Evolutionary conservation across 92 coral and sea anemone species (phyloP), one percentile per base, ranked within the genome.

Genomic region (Actinernus sp.): DNA sequence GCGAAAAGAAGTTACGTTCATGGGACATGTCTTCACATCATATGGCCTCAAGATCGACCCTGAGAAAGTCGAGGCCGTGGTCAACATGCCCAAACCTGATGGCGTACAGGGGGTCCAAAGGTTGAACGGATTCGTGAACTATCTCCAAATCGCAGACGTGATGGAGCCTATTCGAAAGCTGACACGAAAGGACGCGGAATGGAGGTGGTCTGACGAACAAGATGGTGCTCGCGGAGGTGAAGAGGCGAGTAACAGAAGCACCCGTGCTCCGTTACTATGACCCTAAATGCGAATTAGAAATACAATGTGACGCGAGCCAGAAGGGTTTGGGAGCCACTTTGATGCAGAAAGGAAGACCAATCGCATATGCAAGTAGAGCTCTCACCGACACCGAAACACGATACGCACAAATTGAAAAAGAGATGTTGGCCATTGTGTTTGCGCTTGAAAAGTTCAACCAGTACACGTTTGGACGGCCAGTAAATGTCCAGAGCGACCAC

Each of bases 401-500:
- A n/a, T n/a, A n/a, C n/a, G n/a, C n/a, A 75, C 8, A 63, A 81
- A 68, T 78, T 0, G 86, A 79, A 44, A 79, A 60, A 24, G 85
- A 68, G 58, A 56, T 68, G 71, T 26, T 78, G 0, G 85, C 64
- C 2, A 78, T 78, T 6, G 49, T 78, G 38, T 67, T 41, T 49
- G 16, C 72, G 4, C 44, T 69, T 5, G 78, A 79, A 61, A 66
- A 47, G 21, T 61, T 68, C 47, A 45, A 68, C 26, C 74, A 62
- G 23, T 79, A 70, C 77, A 53, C 80, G 30, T 73, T 31, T 13
- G 70, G 80, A 16, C 66, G 59, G 27, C 66, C 21, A 3, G 73
- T 71, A 22, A 26, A 26, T 1, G 66, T n/a, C n/a, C n/a, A n/a
- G n/a, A n/a, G n/a, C n/a, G n/a, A n/a, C n/a, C n/a, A n/a, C n/a